Conservation (phyloP, 2,113 vertebrate species). For the Neodontobutis hainanensis region DNA sequence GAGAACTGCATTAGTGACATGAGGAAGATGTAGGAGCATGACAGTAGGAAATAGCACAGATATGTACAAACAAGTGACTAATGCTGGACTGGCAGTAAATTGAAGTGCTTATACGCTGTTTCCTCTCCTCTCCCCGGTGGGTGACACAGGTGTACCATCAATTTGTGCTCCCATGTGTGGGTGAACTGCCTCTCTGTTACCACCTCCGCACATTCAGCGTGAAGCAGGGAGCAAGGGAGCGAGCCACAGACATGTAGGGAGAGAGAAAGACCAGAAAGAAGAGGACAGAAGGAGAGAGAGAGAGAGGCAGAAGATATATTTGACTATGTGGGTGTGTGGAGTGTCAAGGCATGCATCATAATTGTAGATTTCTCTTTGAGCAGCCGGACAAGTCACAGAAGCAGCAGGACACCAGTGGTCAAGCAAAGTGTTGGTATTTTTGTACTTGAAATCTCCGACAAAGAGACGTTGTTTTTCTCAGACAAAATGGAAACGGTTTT, state of each 20-base stretch:
- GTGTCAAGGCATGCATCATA: constrained; percentile 66
- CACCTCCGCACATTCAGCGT: constrained; percentile 68
- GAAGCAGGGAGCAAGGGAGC: constrained; percentile 47
- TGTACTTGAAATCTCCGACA: constrained; percentile 42
- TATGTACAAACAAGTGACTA: constrained; percentile 49
- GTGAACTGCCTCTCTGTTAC: constrained; percentile 63
- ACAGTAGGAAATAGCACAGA: constrained; percentile 28
- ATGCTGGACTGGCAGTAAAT: constrained; percentile 27
- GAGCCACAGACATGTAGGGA: background rate
- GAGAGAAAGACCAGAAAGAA: constrained; percentile 15
- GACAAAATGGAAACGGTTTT: constrained; percentile 59
- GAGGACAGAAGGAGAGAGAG: constrained; percentile 47
- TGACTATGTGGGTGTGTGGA: constrained; percentile 69
- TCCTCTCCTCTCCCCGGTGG: constrained; percentile 29
- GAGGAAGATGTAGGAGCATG: constrained; percentile 32
- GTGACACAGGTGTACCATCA: constrained; percentile 52
- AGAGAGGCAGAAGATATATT: constrained; percentile 62
- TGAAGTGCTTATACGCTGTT: constrained; percentile 14
- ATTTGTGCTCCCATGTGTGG: constrained; percentile 55
- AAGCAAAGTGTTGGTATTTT: constrained; percentile 34
- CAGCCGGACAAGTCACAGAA: constrained; percentile 51
- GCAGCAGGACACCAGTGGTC: constrained; percentile 47
- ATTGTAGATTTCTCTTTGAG: constrained; percentile 54
- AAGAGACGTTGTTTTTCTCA: constrained; percentile 40
- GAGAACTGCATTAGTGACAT: constrained; percentile 17